These are phyloP conservation scores for Willisornis vidua DNA, from an alignment of 2,113 vertebrate genomes.

Conservation along the genomic window DNA sequence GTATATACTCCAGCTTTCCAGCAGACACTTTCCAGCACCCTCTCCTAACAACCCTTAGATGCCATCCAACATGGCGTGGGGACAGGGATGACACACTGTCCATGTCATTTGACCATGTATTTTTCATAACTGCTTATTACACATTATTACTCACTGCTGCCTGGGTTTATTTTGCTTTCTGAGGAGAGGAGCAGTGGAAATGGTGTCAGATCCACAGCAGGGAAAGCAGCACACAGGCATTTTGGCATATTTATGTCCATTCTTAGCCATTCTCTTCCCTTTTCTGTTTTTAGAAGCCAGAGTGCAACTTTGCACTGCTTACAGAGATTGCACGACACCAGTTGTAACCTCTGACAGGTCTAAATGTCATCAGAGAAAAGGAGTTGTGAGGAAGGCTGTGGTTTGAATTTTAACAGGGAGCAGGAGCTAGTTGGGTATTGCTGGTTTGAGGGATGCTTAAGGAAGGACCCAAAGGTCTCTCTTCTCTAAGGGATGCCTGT, in stretches of 20 bases:
- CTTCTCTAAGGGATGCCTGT: not conserved
- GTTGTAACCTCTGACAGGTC: not conserved
- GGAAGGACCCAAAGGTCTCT: not conserved
- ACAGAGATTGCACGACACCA: not conserved
- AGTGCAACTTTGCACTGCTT: not conserved
- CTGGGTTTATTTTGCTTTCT: not conserved
- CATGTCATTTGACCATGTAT: rapidly evolving
- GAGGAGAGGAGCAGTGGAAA: not conserved
- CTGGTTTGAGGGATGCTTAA: not conserved
- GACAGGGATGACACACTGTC: not conserved
- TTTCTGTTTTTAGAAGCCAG: not conserved
- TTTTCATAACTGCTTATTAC: not conserved
- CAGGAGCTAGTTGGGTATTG: not conserved
- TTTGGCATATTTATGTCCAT: not conserved
- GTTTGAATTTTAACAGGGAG: constrained; percentile 4
- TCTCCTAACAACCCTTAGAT: not conserved
- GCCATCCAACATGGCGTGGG: rapidly evolving
- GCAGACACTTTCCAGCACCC: not conserved
- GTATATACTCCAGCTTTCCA: not conserved
- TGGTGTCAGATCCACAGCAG: not conserved
- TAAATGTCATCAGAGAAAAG: constrained; percentile 39
- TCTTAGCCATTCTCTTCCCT: not conserved
- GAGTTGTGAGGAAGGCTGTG: not conserved
- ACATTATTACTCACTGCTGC: not conserved
- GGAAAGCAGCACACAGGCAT: not conserved